These are phyloP conservation scores for Drosophila recens DNA, from an alignment of 2,888 invertebrate species.

Conservation along the genomic window DNA sequence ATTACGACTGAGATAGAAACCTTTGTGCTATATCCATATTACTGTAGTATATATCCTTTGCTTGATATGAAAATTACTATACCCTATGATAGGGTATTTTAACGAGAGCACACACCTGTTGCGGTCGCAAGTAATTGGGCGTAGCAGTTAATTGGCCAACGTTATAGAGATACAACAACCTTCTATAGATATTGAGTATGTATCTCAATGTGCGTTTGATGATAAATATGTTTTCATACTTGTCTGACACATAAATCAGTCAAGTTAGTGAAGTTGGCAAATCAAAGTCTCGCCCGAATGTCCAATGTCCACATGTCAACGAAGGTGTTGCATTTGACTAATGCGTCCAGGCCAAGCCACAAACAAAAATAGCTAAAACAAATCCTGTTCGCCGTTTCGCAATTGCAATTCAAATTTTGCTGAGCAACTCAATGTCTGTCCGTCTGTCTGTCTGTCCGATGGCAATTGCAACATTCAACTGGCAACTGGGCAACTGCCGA, in stretches of 20 bases:
- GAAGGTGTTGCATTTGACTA: constrained; percentile 73
- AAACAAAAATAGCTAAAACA: neutral
- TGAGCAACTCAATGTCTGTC: constrained; percentile 15
- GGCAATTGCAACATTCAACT: constrained; percentile 27
- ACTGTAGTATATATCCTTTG: neutral
- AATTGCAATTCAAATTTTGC: constrained; percentile 49
- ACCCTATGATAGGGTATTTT: constrained; percentile 8
- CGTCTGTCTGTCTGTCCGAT: neutral
- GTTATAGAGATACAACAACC: constrained; percentile 24
- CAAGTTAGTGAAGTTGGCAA: constrained; percentile 60
- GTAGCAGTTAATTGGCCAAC: constrained; percentile 68
- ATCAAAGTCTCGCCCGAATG: constrained; percentile 62
- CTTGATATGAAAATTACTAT: neutral
- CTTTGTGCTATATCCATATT: neutral
- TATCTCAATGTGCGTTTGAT: neutral
- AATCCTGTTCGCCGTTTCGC: constrained; percentile 58
- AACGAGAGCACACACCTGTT: constrained; percentile 58
- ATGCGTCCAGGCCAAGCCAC: constrained; percentile 41
- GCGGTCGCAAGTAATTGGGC: constrained; percentile 54
- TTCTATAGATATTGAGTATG: constrained; percentile 7
- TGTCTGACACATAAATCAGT: constrained; percentile 66
- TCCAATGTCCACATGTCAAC: constrained; percentile 44
- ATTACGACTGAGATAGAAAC: neutral
- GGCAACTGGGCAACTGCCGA: constrained; percentile 11
- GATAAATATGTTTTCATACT: constrained; percentile 13